Evolutionary conservation across 2,113 vertebrate genomes (phyloP), one percentile per base, ranked within the genome.

Genomic region (Numida meleagris): DNA sequence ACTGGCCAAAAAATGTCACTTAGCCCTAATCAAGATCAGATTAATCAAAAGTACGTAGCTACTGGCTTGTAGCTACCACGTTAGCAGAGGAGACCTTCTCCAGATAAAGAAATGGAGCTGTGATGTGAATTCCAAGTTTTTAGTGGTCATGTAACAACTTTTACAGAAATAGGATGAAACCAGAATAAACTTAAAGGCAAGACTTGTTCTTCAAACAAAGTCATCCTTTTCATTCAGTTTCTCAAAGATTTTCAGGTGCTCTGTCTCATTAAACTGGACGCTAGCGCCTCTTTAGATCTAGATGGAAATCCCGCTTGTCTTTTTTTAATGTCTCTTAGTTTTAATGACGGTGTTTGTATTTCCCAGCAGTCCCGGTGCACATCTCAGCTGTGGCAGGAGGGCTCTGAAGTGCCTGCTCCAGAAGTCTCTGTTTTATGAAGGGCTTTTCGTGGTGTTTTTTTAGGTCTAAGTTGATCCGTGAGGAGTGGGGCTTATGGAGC

Each of bases 391-490:
- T 0, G 0, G 10, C 76, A 40, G 16, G 10, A 66, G 48, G 10
- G 5, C 31, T 31, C 33, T 3, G 25, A 57, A 63, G 6, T 6
- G 18, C 31, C 53, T 48, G 38, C 34, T 50, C 40, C 65, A 55
- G 61, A 62, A 38, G 20, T 5, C 61, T 46, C 57, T 62, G 36
- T 29, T 79, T 86, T 68, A 33, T 18, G 21, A 45, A 63, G 63
- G 33, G 34, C 8, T 80, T 74, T 51, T 45, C 0, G 0, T 61
- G 6, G 1, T 53, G 29, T 58, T 14, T 31, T 46, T 42, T 7
- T 53, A 2, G 34, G 31, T 15, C 1, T 0, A 34, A 36, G 38
- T 25, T n/a, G 77, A 40, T 59, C 62, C 0, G 0, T 0, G 2
- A 83, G 68, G 68, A 66, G 70, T 7, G 31, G 72, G 63, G n/a